phyloP scores from a whole-genome alignment of 2,888 invertebrate species.

The Cancer borealis region DNA sequence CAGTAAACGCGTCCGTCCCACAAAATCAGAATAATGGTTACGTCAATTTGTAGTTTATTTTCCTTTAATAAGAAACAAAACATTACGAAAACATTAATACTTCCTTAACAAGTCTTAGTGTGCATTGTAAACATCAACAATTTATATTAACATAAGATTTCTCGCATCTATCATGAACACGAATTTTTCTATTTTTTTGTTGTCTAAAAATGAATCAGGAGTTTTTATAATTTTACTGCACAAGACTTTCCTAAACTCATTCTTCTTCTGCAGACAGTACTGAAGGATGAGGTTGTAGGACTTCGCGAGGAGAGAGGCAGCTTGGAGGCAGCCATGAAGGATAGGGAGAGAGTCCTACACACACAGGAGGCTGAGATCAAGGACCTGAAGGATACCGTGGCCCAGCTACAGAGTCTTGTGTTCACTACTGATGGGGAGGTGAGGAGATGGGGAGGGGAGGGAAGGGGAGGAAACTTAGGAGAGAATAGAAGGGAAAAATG shows the following conservation, averaged over 20 bases:
- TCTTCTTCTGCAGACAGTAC: background rate
- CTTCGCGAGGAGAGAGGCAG: background rate
- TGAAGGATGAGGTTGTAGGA: background rate
- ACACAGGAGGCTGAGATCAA: background rate
- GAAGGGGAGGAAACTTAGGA: background rate
- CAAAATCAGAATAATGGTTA: too few relatives aligned
- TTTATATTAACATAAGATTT: too few relatives aligned
- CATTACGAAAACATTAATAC: too few relatives aligned
- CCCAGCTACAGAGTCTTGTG: background rate
- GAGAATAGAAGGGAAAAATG: background rate
- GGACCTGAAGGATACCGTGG: background rate
- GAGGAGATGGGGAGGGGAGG: background rate
- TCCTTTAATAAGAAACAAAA: too few relatives aligned
- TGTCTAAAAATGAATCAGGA: too few relatives aligned
- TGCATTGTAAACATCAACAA: too few relatives aligned
- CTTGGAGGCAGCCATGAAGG: background rate
- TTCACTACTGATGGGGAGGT: background rate
- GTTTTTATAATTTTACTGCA: background rate
- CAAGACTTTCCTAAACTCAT: background rate
- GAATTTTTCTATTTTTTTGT: too few relatives aligned
- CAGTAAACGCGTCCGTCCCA: background rate
- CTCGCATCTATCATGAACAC: too few relatives aligned
- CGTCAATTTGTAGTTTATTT: too few relatives aligned
- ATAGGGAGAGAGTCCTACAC: background rate
- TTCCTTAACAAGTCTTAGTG: too few relatives aligned